A percentile compares a stretch with the other conserved stretches of the same genome.
These are phyloP conservation scores for Bombus confusus DNA, from an alignment of 1,140 invertebrate genomes.

Conservation along the genomic window DNA sequence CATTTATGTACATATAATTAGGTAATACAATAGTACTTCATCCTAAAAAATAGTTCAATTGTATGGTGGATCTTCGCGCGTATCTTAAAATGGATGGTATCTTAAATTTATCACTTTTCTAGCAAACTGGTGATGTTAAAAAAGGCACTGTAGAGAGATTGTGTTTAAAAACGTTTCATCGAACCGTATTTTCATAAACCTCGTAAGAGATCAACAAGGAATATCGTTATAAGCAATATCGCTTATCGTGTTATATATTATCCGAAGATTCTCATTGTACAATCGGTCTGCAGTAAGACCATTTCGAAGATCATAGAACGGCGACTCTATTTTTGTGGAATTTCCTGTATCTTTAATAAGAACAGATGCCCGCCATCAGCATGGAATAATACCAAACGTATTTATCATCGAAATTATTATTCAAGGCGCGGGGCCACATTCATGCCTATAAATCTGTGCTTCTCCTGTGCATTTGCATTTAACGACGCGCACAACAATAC, in stretches of 20 bases:
- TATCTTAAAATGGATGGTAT: not conserved
- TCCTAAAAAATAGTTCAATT: too few relatives aligned
- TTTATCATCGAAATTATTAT: constrained; percentile 17
- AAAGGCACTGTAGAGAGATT: not conserved
- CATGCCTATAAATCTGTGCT: constrained; percentile 19
- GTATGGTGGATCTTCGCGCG: too few relatives aligned
- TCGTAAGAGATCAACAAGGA: not conserved
- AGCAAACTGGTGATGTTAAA: not conserved
- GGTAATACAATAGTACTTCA: too few relatives aligned
- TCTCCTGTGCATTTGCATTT: constrained; percentile 20
- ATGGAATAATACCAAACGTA: constrained; percentile 13
- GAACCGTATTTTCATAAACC: not conserved
- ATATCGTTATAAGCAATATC: not conserved
- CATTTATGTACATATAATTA: not conserved
- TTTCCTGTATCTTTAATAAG: not conserved
- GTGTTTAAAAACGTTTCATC: not conserved
- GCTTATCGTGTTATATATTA: not conserved
- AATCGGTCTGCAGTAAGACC: too few relatives aligned
- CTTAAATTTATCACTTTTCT: too few relatives aligned
- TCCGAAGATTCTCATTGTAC: not conserved
- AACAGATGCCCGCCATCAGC: not conserved
- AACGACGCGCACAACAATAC: not conserved
- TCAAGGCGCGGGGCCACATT: not conserved
- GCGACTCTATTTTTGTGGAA: constrained; percentile 1
- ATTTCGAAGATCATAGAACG: not conserved